A percentile compares a stretch with the other conserved stretches of the same genome.
These are phyloP conservation scores for Luidia sarsii DNA, from an alignment of 53 echinoderm and acorn worm species.

Conservation along the genomic window DNA sequence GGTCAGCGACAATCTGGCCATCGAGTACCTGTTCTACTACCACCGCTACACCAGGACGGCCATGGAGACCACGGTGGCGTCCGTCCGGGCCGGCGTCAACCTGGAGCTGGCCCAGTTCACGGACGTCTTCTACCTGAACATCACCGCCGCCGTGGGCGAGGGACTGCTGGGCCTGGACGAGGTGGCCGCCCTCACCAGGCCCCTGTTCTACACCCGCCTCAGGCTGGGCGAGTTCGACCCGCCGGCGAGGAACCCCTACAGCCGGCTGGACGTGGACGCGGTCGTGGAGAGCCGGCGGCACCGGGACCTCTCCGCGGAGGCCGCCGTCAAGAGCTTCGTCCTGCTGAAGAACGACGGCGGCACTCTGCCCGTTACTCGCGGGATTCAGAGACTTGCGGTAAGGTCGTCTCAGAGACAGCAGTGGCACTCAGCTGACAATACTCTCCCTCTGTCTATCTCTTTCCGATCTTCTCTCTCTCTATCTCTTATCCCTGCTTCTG, in stretches of 20 bases:
- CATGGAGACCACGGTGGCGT: slow-evolving; percentile 45
- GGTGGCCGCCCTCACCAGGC: slow-evolving; percentile 6
- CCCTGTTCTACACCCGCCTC: slow-evolving; percentile 68
- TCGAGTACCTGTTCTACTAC: slow-evolving; percentile 26
- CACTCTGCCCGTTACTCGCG: slow-evolving; percentile 42
- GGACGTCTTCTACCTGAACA: slow-evolving; percentile 28
- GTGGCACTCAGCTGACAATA: too few species aligned
- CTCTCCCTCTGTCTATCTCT: too few species aligned
- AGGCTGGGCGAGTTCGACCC: slow-evolving; percentile 78
- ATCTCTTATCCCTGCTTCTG: too few species aligned
- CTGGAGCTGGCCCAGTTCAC: slow-evolving; percentile 40
- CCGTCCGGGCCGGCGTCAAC: slow-evolving; percentile 55
- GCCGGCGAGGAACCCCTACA: slow-evolving; percentile 59
- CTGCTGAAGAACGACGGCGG: slow-evolving; percentile 51
- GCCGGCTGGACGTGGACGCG: slow-evolving; percentile 40
- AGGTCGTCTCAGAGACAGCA: slow-evolving; percentile 23
- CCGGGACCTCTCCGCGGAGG: slow-evolving; percentile 47
- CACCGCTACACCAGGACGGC: slow-evolving; percentile 58
- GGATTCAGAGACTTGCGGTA: slow-evolving; percentile 55
- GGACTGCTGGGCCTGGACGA: slow-evolving; percentile 23
- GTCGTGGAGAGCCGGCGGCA: slow-evolving; percentile 57
- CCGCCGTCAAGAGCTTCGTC: slow-evolving; percentile 64
- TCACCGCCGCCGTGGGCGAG: slow-evolving; percentile 52
- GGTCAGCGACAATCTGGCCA: slow-evolving; percentile 56
- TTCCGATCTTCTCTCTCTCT: too few species aligned